Base-by-base conservation (phyloP, 2,797 vertebrate species). In the Microtus californicus region DNA sequence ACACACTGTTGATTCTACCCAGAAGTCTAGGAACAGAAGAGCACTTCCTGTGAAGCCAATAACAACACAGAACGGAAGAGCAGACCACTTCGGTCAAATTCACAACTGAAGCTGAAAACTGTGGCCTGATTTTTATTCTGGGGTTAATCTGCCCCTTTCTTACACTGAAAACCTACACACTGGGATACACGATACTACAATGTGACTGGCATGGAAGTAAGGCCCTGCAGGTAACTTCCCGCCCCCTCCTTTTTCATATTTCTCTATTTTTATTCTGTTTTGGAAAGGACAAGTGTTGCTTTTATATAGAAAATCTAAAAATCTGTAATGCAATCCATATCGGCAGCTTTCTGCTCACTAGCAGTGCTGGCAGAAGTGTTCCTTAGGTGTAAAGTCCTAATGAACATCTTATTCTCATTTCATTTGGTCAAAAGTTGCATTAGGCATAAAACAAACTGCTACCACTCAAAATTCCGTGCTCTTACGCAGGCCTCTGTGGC, bases 291-390 rank as follows among this genome's bases (percentile, higher is more conserved):
- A 59, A 61, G 34, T 43, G 79, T 6, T 40, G n/a, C 0, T 73
- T 89, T 95, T 82, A 45, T 54, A 93, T 34, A 93, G 45, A 90
- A 96, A 91, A 92, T 95, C 78, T 73, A 29, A 71, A 95, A 96
- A 81, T 83, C 79, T 23, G 76, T 86, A 76, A 71, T 79, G 67
- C 81, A 95, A 95, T 43, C 29, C 67, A 9, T 54, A 92, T 7
- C 51, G 25, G 8, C 80, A 90, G 65, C 17, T 91, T 88, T 93
- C 37, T 71, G 81, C 43, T 61, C 78, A 85, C 43, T 87, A n/a
- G 94, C 74, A 78, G 74, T 56, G 67, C 45, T 82, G 56, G 34
- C 54, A 81, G 34, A 97, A n/a, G 43, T 43, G 6, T 51, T 27
- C 69, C 51, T 80, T n/a, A 88, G 0, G n/a, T n/a, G 56, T 19